Conservation (phyloP, 1,140 invertebrate genomes). For the Zaprionus taronus region DNA sequence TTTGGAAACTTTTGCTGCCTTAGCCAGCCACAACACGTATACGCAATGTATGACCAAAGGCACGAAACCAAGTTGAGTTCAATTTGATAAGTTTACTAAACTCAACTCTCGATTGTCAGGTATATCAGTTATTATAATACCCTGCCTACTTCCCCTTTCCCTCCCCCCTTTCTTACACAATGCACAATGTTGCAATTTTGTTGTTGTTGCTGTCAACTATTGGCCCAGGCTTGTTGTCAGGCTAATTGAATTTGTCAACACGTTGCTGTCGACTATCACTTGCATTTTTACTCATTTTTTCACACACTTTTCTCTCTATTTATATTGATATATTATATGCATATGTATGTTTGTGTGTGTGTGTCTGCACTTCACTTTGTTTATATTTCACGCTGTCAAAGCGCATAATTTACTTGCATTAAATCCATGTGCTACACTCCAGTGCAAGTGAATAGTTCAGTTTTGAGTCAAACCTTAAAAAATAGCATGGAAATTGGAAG, state of each 20-base stretch:
- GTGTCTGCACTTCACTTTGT: slow-evolving; percentile 16
- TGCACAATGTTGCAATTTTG: background rate
- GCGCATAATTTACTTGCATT: slow-evolving; percentile 25
- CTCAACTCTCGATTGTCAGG: background rate
- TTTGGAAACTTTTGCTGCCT: background rate
- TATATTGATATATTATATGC: slow-evolving; percentile 21
- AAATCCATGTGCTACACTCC: slow-evolving; percentile 7
- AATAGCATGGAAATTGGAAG: rapidly evolving
- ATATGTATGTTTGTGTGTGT: background rate
- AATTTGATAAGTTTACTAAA: background rate
- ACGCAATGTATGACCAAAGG: slow-evolving; percentile 7
- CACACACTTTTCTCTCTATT: background rate
- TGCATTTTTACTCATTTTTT: slow-evolving; percentile 45
- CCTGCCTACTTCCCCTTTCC: background rate
- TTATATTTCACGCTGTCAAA: slow-evolving; percentile 42
- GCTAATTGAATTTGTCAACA: slow-evolving; percentile 78
- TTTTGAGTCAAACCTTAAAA: too few species aligned
- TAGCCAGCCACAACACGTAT: slow-evolving; percentile 11
- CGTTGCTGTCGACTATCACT: slow-evolving; percentile 60
- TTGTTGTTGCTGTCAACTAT: slow-evolving; percentile 45
- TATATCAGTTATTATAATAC: background rate
- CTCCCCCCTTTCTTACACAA: too few species aligned
- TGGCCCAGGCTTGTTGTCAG: slow-evolving; percentile 45
- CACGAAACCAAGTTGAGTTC: background rate
- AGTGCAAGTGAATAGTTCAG: slow-evolving; percentile 3